Evolutionary conservation across 2,888 invertebrate species (phyloP), one percentile per base, ranked within the genome.

Genomic region (Gonocerus acuteangulatus): DNA sequence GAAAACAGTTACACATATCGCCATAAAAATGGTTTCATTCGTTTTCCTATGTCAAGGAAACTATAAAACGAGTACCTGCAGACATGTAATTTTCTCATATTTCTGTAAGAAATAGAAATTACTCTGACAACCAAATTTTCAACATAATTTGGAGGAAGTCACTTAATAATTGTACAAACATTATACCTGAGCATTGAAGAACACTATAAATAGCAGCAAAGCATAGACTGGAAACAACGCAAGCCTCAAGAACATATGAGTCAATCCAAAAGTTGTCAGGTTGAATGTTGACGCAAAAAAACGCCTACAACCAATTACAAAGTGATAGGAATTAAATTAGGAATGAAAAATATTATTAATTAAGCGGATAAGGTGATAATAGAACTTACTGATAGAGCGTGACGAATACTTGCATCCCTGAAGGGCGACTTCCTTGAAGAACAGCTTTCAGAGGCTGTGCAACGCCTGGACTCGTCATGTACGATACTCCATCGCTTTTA

Each of bases 181-280:
- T n/a, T n/a, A 64, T 68, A 82, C 81, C 77, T 81, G 77, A 66
- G 82, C 78, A 68, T 83, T 82, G 56, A 79, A 71, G 66, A 62
- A 93, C 72, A 94, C 91, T 15, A 85, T 71, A 83, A 89, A 89
- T 48, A 94, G 71, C 48, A 90, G 78, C 48, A 85, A 80, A 75
- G 88, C 89, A 69, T 86, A 85, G 21, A 88, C 73, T 0, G 92
- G 90, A 48, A 92, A 72, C 3, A 86, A 74, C 57, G 91, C 78
- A 9, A 93, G 72, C 45, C 91, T 80, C 69, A 90, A 78, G 65
- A 85, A 84, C 67, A 91, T 79, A 64, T 89, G 86, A 65, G 83
- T 84, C 60, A 90, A 71, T 15, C 92, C 91, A 54, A 83, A 80
- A 69, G 81, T 80, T 67, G 86, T 87, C 65, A 89, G 80, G 65